A percentile compares a stretch with the other conserved stretches of the same genome.
Evolutionary conservation across 2,888 invertebrate species (phyloP).

Genomic region (Tenthredo scrophulariae): DNA sequence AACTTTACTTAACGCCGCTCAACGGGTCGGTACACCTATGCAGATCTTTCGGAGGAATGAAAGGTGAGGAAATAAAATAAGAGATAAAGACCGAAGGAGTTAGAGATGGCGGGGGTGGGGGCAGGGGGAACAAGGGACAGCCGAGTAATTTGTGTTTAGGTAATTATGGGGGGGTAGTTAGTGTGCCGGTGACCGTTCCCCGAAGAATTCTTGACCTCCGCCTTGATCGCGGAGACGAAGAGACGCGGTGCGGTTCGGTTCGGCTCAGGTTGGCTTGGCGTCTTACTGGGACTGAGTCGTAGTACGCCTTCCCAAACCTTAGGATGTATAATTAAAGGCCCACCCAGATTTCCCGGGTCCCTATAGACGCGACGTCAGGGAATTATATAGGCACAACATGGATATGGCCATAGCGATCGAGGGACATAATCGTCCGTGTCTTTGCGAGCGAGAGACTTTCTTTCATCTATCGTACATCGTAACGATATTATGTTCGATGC

Average conservation of each 20-base stretch:
- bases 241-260: constrained; percentile 8
- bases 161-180: constrained; percentile 51
- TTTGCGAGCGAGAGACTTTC: not conserved
- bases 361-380: constrained; percentile 17
- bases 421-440: not conserved
- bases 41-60: not conserved
- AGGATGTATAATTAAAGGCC: constrained; percentile 52
- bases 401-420: not conserved
- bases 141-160: constrained; percentile 50
- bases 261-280: not conserved
- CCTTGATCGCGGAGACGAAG: constrained; percentile 44
- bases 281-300: constrained; percentile 39
- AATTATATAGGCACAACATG: constrained; percentile 23
- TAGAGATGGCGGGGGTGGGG: not conserved
- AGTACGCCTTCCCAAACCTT: constrained; percentile 51
- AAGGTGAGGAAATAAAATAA: constrained; percentile 14
- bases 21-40: too few relatives aligned
- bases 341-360: constrained; percentile 49
- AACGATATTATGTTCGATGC: not conserved
- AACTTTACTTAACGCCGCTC: too few relatives aligned
- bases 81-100: not conserved
- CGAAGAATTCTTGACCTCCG: constrained; percentile 47
- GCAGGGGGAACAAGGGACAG: constrained; percentile 19
- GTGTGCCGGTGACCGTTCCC: constrained; percentile 43
- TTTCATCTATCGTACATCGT: too few relatives aligned